Conservation (phyloP, 1,140 invertebrate genomes). For the Lepidurus apus region DNA sequence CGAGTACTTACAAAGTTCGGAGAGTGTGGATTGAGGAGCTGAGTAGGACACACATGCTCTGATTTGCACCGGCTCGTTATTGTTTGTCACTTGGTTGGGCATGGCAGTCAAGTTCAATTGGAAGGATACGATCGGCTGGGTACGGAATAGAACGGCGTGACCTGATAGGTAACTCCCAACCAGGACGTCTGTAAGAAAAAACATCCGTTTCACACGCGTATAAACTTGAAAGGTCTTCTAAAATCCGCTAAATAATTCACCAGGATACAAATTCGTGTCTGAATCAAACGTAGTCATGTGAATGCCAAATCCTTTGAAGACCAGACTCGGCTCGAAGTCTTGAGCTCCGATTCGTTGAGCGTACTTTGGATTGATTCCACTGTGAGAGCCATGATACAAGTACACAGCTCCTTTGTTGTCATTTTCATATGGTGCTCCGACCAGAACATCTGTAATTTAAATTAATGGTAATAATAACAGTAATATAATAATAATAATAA, state of each 20-base stretch:
- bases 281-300: slow-evolving; percentile 42
- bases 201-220: slow-evolving; percentile 31
- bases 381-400: slow-evolving; percentile 49
- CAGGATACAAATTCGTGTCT: slow-evolving; percentile 46
- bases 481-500: too few relatives aligned
- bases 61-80: neutral
- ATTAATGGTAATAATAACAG: neutral
- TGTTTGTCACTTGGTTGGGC: neutral
- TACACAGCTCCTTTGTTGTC: slow-evolving; percentile 50
- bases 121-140: neutral
- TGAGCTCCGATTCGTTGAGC: slow-evolving; percentile 34
- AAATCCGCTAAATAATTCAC: slow-evolving; percentile 38
- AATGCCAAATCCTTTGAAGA: slow-evolving; percentile 43
- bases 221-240: neutral
- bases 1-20: neutral
- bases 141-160: slow-evolving; percentile 23
- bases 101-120: slow-evolving; percentile 20
- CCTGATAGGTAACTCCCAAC: slow-evolving; percentile 28
- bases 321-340: slow-evolving; percentile 29
- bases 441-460: slow-evolving; percentile 45
- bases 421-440: slow-evolving; percentile 53
- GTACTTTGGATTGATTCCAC: slow-evolving; percentile 30
- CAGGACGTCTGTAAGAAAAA: slow-evolving; percentile 14
- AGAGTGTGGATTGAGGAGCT: neutral
- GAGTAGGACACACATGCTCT: neutral